A percentile compares a stretch with the other conserved stretches of the same genome.
Conservation (phyloP, 1,140 invertebrate species). For the Solenopsis invicta region DNA sequence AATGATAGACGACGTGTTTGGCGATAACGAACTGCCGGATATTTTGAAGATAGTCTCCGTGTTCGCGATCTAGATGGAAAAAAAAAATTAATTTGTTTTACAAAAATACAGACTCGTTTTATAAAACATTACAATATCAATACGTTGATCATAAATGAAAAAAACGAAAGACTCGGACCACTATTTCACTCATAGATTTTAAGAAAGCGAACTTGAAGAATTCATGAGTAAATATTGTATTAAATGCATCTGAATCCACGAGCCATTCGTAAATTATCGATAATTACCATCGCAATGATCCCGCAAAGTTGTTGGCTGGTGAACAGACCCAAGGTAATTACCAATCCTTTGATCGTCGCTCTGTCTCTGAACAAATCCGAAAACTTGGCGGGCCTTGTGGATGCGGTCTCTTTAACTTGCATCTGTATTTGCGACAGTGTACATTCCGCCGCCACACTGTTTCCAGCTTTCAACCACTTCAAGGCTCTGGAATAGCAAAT, state of each 20-base stretch:
- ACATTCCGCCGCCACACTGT: conserved; percentile 80
- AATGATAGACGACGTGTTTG: conserved; percentile 87
- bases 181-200: neutral
- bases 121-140: neutral
- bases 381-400: conserved; percentile 65
- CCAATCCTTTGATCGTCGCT: conserved; percentile 82
- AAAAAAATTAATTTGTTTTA: conserved; percentile 21
- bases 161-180: neutral
- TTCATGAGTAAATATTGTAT: neutral
- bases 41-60: conserved; percentile 88
- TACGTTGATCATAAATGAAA: neutral
- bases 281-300: conserved; percentile 83
- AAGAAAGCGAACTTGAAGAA: neutral
- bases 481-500: conserved; percentile 83
- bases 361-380: conserved; percentile 79
- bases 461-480: conserved; percentile 86
- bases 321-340: conserved; percentile 85
- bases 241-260: neutral
- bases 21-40: conserved; percentile 85
- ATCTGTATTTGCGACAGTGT: conserved; percentile 78
- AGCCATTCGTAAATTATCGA: neutral
- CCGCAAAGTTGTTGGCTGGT: conserved; percentile 84
- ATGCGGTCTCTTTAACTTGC: conserved; percentile 73
- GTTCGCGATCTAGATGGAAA: conserved; percentile 83
- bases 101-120: neutral